Base-by-base conservation (phyloP, 2,888 invertebrate genomes). In the Acanthosoma haemorrhoidale region DNA sequence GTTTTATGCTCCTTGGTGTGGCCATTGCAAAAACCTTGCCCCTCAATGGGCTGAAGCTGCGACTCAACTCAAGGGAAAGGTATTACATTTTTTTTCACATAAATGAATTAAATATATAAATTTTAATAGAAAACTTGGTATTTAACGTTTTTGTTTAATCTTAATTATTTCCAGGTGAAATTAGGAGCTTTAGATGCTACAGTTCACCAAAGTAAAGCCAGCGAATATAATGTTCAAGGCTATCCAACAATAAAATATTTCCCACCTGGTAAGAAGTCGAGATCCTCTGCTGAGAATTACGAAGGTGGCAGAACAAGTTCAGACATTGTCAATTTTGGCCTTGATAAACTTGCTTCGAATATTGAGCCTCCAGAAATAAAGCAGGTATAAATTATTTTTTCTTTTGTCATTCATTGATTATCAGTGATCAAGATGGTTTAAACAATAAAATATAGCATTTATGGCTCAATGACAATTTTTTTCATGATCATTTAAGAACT, bases 41-140 rank as follows among this genome's bases (percentile, higher is more conserved):
- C 98, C 98, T 0, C 92, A 96, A 75, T 99, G 97, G 97, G 92
- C 91, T 11, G 88, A 90, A 78, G 99, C 99, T 2, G 98, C 99
- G 16, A 83, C 88, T 4, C 91, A 96, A 79, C 86, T 99, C 18
- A 96, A 95, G 82, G 98, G 97, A 77, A 97, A 97, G 51, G 67
- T 67, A 67, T 0, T 39, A 4, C 29, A n/a, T n/a, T n/a, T n/a
- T n/a, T n/a, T n/a, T n/a, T n/a, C n/a, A n/a, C n/a, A n/a, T n/a
- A n/a, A n/a, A n/a, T n/a, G n/a, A n/a, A n/a, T n/a, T n/a, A n/a
- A n/a, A n/a, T n/a, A n/a, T n/a, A n/a, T n/a, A n/a, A n/a, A n/a
- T n/a, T n/a, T n/a, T n/a, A n/a, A n/a, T n/a, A n/a, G n/a, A n/a
- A n/a, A n/a, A n/a, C n/a, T n/a, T n/a, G n/a, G n/a, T n/a, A n/a